These are phyloP conservation scores for Schizothorax lantsangensis DNA, from an alignment of 2,797 vertebrate genomes.

Conservation along the genomic window DNA sequence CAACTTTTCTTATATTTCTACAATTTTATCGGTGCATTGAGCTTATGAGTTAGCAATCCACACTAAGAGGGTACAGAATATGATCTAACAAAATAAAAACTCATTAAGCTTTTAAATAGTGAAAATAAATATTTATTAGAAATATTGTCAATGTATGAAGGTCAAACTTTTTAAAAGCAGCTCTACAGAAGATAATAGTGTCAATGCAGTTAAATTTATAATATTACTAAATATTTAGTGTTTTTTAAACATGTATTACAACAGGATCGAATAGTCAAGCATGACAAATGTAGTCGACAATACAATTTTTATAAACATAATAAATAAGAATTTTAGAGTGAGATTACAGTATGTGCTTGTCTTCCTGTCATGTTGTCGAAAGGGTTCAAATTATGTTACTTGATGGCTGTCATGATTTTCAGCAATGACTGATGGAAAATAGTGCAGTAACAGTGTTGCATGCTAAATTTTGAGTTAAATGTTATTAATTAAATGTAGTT, in stretches of 20 bases:
- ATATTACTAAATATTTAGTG: neutral
- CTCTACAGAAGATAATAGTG: neutral
- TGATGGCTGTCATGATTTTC: neutral
- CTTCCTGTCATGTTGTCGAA: neutral
- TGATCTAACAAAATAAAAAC: neutral
- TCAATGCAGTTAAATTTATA: neutral
- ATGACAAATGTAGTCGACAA: neutral
- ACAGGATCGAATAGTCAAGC: neutral
- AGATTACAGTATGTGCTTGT: neutral
- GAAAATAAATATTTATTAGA: neutral
- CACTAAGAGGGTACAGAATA: neutral
- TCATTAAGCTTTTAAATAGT: neutral
- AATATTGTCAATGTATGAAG: neutral
- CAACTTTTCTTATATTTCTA: neutral
- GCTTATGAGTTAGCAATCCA: neutral
- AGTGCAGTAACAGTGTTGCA: neutral
- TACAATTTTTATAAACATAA: neutral
- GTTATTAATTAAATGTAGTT: neutral
- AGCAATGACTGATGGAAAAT: too few species aligned
- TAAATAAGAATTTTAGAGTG: neutral
- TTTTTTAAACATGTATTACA: neutral
- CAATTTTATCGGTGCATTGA: neutral
- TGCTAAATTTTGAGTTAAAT: neutral
- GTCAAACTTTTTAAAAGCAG: neutral
- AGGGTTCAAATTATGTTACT: neutral